Percentiles rank a stretch among this genome's conserved stretches.
Evolutionary conservation across 2,797 vertebrate genomes (phyloP).

Genomic region (Gambelia wislizenii): DNA sequence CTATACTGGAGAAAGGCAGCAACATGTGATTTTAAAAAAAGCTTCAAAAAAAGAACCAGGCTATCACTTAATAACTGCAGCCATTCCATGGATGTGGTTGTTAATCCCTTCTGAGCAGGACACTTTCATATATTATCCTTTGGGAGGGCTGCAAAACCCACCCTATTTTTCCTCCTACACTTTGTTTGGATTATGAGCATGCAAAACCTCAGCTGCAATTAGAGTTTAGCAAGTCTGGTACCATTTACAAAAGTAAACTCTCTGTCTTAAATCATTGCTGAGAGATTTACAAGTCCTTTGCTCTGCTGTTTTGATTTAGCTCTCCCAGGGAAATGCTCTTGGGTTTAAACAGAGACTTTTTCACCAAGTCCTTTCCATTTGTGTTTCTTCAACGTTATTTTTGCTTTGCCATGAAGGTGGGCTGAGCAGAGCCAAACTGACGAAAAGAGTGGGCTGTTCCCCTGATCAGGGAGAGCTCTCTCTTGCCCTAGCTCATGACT

Average conservation of each 20-base stretch:
- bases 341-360: conserved; percentile 35
- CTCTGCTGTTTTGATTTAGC: conserved; percentile 57
- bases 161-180: background rate
- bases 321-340: conserved; percentile 35
- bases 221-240: conserved; percentile 16
- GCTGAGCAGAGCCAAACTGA: conserved; percentile 76
- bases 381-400: conserved; percentile 15
- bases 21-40: background rate
- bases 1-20: background rate
- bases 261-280: conserved; percentile 14
- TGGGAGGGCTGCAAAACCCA: too few species aligned
- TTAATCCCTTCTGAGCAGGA: background rate
- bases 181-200: conserved; percentile 34
- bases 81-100: background rate
- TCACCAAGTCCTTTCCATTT: conserved; percentile 46
- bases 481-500: conserved; percentile 52
- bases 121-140: background rate
- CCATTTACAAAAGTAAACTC: conserved; percentile 50
- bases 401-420: conserved; percentile 69
- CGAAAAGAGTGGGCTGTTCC: conserved; percentile 78
- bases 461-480: conserved; percentile 47
- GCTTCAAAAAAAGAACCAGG: background rate
- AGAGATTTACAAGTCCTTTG: conserved; percentile 33
- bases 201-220: conserved; percentile 27
- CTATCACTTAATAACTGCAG: background rate